Evolutionary conservation across 2,113 vertebrate genomes (phyloP).

Genomic region (Sturnus vulgaris): DNA sequence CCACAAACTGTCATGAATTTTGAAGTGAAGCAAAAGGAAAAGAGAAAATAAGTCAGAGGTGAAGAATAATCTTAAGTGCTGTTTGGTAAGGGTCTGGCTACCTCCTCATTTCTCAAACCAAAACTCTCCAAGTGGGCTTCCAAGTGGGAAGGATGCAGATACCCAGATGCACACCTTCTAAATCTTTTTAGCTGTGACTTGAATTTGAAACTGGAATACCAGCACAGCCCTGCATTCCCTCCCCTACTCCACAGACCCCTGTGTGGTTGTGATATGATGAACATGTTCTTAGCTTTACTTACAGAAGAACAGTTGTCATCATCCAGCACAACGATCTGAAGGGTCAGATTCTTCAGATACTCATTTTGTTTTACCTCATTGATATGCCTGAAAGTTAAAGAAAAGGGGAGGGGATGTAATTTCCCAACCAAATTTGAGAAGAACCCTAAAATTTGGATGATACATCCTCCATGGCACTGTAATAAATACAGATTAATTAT

Average conservation of each 20-base stretch:
- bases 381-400: slow-evolving; percentile 68
- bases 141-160: background rate
- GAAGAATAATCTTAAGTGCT: background rate
- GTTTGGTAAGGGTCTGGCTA: background rate
- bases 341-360: slow-evolving; percentile 39
- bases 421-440: background rate
- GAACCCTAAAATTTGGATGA: background rate
- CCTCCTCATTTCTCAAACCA: background rate
- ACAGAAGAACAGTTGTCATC: slow-evolving; percentile 58
- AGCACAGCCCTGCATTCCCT: background rate
- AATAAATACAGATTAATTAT: background rate
- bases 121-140: background rate
- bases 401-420: background rate
- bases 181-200: background rate
- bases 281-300: slow-evolving; percentile 28
- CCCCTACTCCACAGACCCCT: background rate
- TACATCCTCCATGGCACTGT: background rate
- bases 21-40: background rate
- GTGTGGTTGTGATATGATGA: background rate
- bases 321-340: slow-evolving; percentile 66
- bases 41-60: background rate
- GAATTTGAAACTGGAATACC: background rate
- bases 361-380: slow-evolving; percentile 68
- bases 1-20: background rate
- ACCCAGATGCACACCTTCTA: background rate